Conservation (phyloP, 2,888 invertebrate species). For the Frankliniella intonsa region DNA sequence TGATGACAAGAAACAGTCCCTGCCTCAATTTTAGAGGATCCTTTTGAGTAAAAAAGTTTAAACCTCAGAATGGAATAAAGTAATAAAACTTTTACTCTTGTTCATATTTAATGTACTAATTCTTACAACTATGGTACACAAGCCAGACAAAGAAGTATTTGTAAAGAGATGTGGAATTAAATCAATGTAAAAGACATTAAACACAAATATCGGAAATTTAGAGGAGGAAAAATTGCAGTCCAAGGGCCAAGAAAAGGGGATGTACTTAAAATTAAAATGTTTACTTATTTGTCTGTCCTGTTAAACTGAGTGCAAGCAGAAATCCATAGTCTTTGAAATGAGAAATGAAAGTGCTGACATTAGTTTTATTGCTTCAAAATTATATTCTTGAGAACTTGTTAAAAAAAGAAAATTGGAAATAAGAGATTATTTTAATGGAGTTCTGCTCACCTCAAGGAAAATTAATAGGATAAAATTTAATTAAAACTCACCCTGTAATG, state of each 20-base stretch:
- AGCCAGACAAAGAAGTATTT: too few relatives aligned
- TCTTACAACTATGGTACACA: too few relatives aligned
- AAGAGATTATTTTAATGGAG: neutral
- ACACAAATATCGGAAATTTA: too few relatives aligned
- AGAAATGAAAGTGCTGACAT: neutral
- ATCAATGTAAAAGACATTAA: too few relatives aligned
- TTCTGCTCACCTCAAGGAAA: neutral
- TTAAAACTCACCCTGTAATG: conserved; percentile 46
- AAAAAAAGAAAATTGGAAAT: neutral
- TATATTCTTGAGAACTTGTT: neutral
- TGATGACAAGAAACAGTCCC: too few relatives aligned
- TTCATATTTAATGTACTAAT: neutral
- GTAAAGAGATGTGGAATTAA: too few relatives aligned
- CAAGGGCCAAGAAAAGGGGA: neutral
- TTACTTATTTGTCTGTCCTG: neutral
- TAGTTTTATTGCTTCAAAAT: neutral
- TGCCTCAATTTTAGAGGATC: too few relatives aligned
- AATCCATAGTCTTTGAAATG: neutral
- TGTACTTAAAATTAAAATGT: neutral
- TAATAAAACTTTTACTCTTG: neutral
- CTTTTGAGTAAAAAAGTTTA: too few relatives aligned
- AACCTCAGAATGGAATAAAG: neutral
- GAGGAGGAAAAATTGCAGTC: too few relatives aligned
- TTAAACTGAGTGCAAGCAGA: neutral
- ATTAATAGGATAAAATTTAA: neutral